Percentiles rank a stretch among this genome's conserved stretches.
These are phyloP conservation scores for Choloepus hoffmanni DNA, from an alignment of 2,113 vertebrate species.

Conservation along the genomic window DNA sequence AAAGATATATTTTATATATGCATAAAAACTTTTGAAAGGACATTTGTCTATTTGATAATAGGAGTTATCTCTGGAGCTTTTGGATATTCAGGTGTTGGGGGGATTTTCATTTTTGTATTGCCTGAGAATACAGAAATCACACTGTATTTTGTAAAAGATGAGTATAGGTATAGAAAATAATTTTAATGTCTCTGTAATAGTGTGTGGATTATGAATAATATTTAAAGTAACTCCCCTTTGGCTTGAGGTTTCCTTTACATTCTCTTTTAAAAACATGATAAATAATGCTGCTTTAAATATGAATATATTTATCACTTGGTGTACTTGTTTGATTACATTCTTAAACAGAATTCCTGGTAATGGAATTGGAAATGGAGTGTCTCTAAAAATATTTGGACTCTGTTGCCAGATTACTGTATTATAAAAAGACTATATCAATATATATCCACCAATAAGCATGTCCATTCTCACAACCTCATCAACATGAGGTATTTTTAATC, in stretches of 20 bases:
- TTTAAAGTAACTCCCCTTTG: not conserved
- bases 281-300: not conserved
- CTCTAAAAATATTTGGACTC: not conserved
- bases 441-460: not conserved
- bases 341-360: conserved; percentile 5
- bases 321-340: not conserved
- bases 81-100: not conserved
- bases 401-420: not conserved
- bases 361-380: not conserved
- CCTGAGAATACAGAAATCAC: not conserved
- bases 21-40: not conserved
- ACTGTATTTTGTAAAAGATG: not conserved
- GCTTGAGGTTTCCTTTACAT: not conserved
- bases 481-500: not conserved
- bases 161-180: not conserved
- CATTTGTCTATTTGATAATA: not conserved
- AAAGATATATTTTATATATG: not conserved
- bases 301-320: not conserved
- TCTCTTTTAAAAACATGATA: not conserved
- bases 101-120: not conserved
- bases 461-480: not conserved
- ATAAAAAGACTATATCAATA: not conserved
- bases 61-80: not conserved
- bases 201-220: not conserved
- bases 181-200: not conserved